These are phyloP conservation scores for Dermochelys coriacea DNA, from an alignment of 2,797 vertebrate species.

Conservation along the genomic window DNA sequence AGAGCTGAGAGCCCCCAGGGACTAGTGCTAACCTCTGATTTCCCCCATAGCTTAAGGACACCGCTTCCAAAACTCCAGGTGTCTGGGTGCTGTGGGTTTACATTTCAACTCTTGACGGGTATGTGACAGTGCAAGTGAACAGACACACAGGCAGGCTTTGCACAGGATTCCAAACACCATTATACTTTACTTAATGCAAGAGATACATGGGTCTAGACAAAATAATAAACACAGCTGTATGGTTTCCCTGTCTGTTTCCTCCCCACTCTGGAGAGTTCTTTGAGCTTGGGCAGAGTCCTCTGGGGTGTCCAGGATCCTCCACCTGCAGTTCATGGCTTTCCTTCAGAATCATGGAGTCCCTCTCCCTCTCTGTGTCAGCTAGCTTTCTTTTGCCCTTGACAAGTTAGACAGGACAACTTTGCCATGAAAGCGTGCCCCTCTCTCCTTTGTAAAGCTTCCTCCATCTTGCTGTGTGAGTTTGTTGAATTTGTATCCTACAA, in stretches of 20 bases:
- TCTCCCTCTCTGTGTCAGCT: background rate
- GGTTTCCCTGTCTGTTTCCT: background rate
- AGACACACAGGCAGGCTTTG: background rate
- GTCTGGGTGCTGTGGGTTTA: background rate
- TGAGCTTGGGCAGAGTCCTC: background rate
- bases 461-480: background rate
- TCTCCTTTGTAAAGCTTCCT: background rate
- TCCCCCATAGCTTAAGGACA: background rate
- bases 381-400: background rate
- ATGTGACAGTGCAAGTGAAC: fast-evolving
- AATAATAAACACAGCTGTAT: fast-evolving
- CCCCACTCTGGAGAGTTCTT: background rate
- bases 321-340: background rate
- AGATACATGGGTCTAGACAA: background rate
- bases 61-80: background rate
- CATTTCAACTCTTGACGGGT: background rate
- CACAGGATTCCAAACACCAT: background rate
- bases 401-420: background rate
- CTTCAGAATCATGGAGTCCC: background rate
- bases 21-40: background rate
- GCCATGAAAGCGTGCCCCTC: background rate
- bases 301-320: background rate
- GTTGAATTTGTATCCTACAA: background rate
- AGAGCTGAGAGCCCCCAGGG: background rate
- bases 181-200: background rate